Evolutionary conservation across 2,113 vertebrate genomes (phyloP).

Genomic region (Argyrosomus japonicus): DNA sequence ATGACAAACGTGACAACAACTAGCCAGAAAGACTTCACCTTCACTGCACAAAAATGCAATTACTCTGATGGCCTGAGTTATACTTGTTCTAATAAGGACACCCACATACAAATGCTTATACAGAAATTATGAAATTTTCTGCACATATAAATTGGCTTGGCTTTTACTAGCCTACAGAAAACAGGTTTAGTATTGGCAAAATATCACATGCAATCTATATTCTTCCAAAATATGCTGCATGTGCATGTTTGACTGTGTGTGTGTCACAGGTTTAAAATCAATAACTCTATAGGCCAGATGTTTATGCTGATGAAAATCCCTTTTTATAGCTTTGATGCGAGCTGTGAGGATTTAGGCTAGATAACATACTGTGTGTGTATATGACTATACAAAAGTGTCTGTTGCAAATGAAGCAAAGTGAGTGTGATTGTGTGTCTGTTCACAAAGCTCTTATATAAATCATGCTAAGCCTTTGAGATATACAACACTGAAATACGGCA

Average conservation of each 20-base stretch:
- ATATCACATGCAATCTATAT: slow-evolving; percentile 55
- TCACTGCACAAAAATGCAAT: slow-evolving; percentile 5
- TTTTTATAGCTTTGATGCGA: slow-evolving; percentile 50
- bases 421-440: background rate
- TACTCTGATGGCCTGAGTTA: background rate
- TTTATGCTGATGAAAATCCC: slow-evolving; percentile 67
- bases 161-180: slow-evolving; percentile 27
- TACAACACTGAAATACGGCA: background rate
- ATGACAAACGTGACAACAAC: background rate
- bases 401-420: slow-evolving; percentile 4
- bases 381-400: background rate
- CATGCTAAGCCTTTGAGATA: background rate
- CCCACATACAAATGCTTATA: background rate
- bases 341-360: slow-evolving; percentile 14
- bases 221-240: slow-evolving; percentile 50
- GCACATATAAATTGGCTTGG: slow-evolving; percentile 10
- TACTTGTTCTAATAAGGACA: background rate
- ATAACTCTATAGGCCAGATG: slow-evolving; percentile 68
- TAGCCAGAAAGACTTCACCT: background rate
- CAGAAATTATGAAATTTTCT: background rate
- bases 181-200: slow-evolving; percentile 37
- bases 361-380: slow-evolving; percentile 13
- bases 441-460: background rate
- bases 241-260: slow-evolving; percentile 5
- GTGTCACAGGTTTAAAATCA: slow-evolving; percentile 56